phyloP scores from a whole-genome alignment of 1,140 invertebrate genomes.

The Rhopalosiphum maidis region DNA sequence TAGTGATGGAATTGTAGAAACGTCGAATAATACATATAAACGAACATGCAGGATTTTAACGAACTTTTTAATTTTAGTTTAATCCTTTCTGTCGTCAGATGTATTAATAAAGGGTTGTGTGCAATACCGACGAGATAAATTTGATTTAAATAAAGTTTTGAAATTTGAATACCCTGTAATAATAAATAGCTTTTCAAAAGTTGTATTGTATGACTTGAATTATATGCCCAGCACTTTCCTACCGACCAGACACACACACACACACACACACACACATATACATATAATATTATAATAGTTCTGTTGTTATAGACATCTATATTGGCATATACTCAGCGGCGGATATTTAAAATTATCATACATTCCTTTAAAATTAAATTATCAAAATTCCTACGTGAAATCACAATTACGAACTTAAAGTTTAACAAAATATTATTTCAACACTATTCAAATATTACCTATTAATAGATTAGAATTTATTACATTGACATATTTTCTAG shows the following conservation, averaged over 20 bases:
- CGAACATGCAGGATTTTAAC: not conserved
- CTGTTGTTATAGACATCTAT: too few species aligned
- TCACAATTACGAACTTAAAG: too few species aligned
- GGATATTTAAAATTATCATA: too few species aligned
- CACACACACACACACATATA: too few species aligned
- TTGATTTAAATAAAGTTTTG: slow-evolving; percentile 37
- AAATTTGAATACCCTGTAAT: slow-evolving; percentile 23
- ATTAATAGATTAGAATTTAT: not conserved
- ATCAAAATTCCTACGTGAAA: too few species aligned
- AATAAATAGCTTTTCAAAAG: slow-evolving; percentile 38
- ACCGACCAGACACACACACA: not conserved
- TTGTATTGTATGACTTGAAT: not conserved
- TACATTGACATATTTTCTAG: too few species aligned
- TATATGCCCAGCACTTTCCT: not conserved
- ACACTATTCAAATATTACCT: not conserved
- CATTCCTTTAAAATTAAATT: too few species aligned
- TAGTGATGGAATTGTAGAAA: not conserved
- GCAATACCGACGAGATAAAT: not conserved
- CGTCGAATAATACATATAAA: not conserved
- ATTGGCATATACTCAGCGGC: too few species aligned
- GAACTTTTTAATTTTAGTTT: not conserved
- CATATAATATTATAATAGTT: too few species aligned
- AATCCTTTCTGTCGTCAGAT: slow-evolving; percentile 25
- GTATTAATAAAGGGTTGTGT: slow-evolving; percentile 17
- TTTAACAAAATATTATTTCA: too few species aligned